Percentiles rank a stretch among this genome's conserved stretches.
Evolutionary conservation across 2,113 vertebrate species (phyloP).

Genomic region (Mormoops blainvillei): DNA sequence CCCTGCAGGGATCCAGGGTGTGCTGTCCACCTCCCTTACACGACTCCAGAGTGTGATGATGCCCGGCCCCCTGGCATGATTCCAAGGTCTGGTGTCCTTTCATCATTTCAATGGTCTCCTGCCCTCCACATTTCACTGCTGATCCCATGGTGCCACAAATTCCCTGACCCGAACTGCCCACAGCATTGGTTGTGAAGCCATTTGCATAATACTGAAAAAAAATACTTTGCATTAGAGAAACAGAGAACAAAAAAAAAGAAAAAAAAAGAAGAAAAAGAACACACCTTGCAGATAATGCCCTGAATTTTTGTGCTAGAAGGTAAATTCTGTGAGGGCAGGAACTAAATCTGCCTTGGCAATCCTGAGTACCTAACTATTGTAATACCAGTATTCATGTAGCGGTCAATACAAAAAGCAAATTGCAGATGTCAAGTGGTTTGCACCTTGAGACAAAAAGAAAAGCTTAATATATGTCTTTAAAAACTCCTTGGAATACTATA

Average conservation of each 20-base stretch:
- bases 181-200: slow-evolving; percentile 22
- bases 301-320: neutral
- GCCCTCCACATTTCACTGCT: slow-evolving; percentile 75
- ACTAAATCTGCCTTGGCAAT: neutral
- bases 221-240: neutral
- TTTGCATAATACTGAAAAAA: slow-evolving; percentile 56
- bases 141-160: slow-evolving; percentile 34
- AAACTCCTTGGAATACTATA: neutral
- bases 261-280: neutral
- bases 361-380: neutral
- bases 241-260: neutral
- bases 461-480: neutral
- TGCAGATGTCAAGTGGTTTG: neutral
- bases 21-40: neutral
- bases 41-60: slow-evolving; percentile 43
- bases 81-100: slow-evolving; percentile 76
- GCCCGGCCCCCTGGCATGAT: slow-evolving; percentile 48
- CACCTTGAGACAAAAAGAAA: neutral
- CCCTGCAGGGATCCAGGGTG: slow-evolving; percentile 32
- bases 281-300: neutral
- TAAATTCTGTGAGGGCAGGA: neutral
- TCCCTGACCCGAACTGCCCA: neutral
- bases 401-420: neutral
- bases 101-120: slow-evolving; percentile 75
- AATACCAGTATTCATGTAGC: neutral